phyloP scores from a whole-genome alignment of 2,888 invertebrate species.

The Cataglyphis altisquamis region DNA sequence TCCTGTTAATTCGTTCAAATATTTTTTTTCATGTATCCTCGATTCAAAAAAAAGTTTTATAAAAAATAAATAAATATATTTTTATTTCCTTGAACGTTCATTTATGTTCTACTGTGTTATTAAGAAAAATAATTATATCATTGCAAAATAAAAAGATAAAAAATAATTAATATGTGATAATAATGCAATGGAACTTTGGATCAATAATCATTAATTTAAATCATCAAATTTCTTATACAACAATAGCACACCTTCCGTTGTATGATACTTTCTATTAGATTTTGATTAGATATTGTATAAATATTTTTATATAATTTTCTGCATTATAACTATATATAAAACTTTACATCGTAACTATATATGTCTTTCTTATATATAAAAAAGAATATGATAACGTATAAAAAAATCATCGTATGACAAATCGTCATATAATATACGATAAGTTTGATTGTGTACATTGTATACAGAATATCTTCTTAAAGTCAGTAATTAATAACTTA shows the following conservation, averaged over 20 bases:
- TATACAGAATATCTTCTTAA: not conserved
- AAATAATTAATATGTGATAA: not conserved
- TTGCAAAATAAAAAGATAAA: not conserved
- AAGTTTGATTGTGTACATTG: not conserved
- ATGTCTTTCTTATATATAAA: not conserved
- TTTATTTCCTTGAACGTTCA: not conserved
- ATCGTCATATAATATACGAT: not conserved
- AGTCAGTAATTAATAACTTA: slow-evolving; percentile 11
- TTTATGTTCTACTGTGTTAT: not conserved
- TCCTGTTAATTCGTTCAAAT: not conserved
- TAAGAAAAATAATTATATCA: not conserved
- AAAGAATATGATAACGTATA: not conserved
- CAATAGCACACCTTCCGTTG: too few relatives aligned
- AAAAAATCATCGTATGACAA: not conserved
- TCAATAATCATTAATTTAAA: too few relatives aligned
- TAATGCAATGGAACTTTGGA: not conserved
- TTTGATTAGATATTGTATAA: too few relatives aligned
- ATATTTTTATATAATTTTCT: too few relatives aligned
- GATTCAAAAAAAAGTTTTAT: not conserved
- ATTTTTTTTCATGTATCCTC: not conserved
- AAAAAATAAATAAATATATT: not conserved
- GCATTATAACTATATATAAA: too few relatives aligned
- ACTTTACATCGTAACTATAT: not conserved
- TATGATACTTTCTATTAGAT: too few relatives aligned
- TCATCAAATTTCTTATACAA: too few relatives aligned